Evolutionary conservation across 2,797 vertebrate genomes (phyloP).

Genomic region (Periparus ater): DNA sequence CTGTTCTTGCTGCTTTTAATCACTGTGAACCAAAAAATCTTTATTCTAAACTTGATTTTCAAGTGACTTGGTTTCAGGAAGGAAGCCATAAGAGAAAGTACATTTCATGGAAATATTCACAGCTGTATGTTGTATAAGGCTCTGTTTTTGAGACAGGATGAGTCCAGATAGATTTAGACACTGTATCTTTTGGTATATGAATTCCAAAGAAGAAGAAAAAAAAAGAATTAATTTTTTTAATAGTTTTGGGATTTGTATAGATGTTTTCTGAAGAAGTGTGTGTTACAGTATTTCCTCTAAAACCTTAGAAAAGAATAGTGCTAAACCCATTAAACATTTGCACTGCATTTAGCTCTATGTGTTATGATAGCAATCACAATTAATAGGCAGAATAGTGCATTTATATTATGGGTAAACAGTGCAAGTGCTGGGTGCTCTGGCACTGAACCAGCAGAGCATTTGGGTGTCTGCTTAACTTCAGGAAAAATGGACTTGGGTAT

Average conservation of each 20-base stretch:
- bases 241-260: not conserved
- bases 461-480: not conserved
- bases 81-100: not conserved
- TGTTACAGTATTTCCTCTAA: not conserved
- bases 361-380: not conserved
- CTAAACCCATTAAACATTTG: not conserved
- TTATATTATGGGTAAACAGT: not conserved
- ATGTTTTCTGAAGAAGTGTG: not conserved
- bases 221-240: not conserved
- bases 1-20: not conserved
- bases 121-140: not conserved
- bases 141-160: not conserved
- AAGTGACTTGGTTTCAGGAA: slow-evolving; percentile 6
- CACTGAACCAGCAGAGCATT: not conserved
- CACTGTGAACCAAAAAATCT: not conserved
- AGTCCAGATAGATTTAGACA: not conserved
- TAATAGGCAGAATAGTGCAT: not conserved
- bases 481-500: not conserved
- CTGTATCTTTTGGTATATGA: not conserved
- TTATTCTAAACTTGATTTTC: not conserved
- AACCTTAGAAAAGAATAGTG: not conserved
- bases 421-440: not conserved
- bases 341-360: not conserved
- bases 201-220: not conserved
- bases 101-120: not conserved